Base-by-base conservation (phyloP, 2,888 invertebrate species). In the Tanytarsus gracilentus region DNA sequence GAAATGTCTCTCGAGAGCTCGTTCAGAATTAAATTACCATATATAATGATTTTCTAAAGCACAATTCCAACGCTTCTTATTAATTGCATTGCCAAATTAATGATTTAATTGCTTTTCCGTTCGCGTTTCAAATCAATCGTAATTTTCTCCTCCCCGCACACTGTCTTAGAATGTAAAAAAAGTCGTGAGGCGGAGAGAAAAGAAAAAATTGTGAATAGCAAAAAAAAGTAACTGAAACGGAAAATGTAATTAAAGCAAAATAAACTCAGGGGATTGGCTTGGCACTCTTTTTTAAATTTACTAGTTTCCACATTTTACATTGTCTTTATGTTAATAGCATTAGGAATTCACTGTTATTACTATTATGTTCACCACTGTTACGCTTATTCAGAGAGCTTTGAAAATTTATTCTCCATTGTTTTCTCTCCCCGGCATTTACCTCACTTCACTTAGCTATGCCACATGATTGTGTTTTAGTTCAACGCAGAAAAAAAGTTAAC, bases 291-390 rank as follows among this genome's bases (percentile, higher is more conserved):
- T 18, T 6, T 21, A 18, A 18, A 21, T 11, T 16, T 18, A 40
- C n/a, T 14, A 40, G 21, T 18, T 40, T 16, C 40, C 14, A 18
- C 25, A 49, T 8, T 26, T 11, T 49, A n/a, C 49, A 49, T 49
- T 49, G 49, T 49, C 26, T 49, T 49, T 49, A 49, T 49, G 49
- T 26, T 49, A 49, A 49, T 49, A 11, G 49, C 49, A 21, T 40
- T 49, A 23, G 26, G 25, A 21, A 44, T 44, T 16, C 18, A 7
- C 11, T 25, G 49, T 26, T 26, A n/a, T 49, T 26, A 49, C 14
- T 49, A 23, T 49, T 26, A 49, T 49, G 49, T 49, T 49, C 49
- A 49, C 49, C 16, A 49, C n/a, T 27, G 27, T 26, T 49, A 49
- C 49, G 49, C 27, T 49, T 26, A 49, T 49, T 49, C 49, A 49